Evolutionary conservation across 2,113 vertebrate genomes (phyloP).

Genomic region (Lagenorhynchus albirostris): DNA sequence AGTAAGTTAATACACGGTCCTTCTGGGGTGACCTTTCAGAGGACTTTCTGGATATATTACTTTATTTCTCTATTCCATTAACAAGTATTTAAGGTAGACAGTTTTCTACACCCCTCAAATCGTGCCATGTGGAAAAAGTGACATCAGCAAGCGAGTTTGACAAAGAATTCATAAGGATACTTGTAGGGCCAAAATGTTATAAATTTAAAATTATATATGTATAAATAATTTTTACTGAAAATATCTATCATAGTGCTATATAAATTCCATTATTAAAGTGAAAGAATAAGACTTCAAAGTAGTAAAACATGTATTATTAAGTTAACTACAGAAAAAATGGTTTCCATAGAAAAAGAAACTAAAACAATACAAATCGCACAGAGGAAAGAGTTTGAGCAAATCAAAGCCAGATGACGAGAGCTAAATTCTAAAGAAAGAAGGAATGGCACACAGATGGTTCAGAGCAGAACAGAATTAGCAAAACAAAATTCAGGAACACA

Average conservation of each 20-base stretch:
- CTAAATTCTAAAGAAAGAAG: conserved; percentile 18
- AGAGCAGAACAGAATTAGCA: conserved; percentile 24
- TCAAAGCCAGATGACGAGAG: conserved; percentile 56
- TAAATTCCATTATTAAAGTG: conserved; percentile 35
- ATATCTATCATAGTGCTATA: not conserved
- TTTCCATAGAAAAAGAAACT: conserved; percentile 66
- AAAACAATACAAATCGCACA: conserved; percentile 47
- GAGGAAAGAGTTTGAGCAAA: conserved; percentile 55
- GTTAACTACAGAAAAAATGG: conserved; percentile 51
- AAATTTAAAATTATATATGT: not conserved
- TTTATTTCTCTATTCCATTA: conserved; percentile 7
- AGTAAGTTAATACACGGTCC: not conserved
- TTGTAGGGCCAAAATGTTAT: not conserved
- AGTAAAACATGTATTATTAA: conserved; percentile 54
- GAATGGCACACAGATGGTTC: conserved; percentile 40
- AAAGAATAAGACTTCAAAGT: conserved; percentile 57
- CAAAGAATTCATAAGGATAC: not conserved
- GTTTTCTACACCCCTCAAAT: conserved; percentile 3
- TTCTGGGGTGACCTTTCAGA: not conserved
- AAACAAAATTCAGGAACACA: not conserved
- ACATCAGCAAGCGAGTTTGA: not conserved
- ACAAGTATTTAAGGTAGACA: not conserved
- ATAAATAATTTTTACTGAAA: conserved; percentile 34
- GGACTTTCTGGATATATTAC: not conserved
- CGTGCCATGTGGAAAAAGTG: not conserved